phyloP scores from a whole-genome alignment of 2,888 invertebrate genomes.

The Teleogryllus oceanicus region DNA sequence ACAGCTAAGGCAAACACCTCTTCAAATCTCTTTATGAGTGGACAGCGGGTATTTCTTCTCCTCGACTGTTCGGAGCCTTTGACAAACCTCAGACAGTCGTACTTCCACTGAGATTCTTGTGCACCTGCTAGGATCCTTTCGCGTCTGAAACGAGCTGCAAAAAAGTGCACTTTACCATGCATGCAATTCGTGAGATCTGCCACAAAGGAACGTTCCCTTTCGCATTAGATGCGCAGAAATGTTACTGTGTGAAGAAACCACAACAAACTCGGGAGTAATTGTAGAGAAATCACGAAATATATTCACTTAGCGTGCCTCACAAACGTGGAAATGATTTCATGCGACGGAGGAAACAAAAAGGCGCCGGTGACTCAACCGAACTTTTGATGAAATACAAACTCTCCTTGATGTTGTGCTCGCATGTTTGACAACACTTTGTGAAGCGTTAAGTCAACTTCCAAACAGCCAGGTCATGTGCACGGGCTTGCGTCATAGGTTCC shows the following conservation, averaged over 20 bases:
- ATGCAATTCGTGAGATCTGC: not conserved
- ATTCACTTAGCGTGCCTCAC: not conserved
- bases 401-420: slow-evolving; percentile 18
- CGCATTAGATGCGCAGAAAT: not conserved
- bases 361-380: not conserved
- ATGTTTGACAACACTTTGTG: slow-evolving; percentile 1
- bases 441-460: not conserved
- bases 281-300: slow-evolving; percentile 18
- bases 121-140: too few relatives aligned
- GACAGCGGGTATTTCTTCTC: too few relatives aligned
- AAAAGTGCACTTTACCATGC: too few relatives aligned
- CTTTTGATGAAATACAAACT: slow-evolving; percentile 6
- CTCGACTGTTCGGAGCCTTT: too few relatives aligned
- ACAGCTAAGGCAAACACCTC: too few relatives aligned
- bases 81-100: too few relatives aligned
- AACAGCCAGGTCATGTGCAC: not conserved
- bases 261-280: not conserved
- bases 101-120: too few relatives aligned
- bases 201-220: not conserved
- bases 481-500: not conserved
- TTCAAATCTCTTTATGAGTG: too few relatives aligned
- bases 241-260: not conserved
- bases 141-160: too few relatives aligned
- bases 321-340: not conserved
- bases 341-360: not conserved